Conservation (phyloP, 2,797 vertebrate genomes). For the Nasua narica region DNA sequence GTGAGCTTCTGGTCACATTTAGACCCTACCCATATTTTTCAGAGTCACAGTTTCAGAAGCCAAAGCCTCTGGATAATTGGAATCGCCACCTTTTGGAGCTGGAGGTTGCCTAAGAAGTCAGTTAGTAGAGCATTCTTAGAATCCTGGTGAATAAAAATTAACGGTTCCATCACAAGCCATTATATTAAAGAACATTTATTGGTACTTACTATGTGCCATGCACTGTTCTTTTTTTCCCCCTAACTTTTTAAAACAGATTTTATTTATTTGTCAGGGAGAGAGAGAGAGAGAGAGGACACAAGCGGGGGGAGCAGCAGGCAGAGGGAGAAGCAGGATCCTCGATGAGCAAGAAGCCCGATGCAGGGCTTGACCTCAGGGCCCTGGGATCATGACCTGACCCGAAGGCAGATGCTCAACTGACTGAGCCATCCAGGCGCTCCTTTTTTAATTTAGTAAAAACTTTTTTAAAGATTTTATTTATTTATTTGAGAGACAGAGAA, state of each 20-base stretch:
- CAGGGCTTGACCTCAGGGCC: neutral
- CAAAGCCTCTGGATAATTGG: neutral
- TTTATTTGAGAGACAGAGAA: too few relatives aligned
- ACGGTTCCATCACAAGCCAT: neutral
- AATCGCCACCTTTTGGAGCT: neutral
- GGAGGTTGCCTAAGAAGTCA: neutral
- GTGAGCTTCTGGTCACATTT: slow-evolving; percentile 23
- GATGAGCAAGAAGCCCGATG: neutral
- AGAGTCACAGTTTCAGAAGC: neutral
- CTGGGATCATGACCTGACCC: neutral
- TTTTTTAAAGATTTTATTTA: too few relatives aligned
- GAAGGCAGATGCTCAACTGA: neutral
- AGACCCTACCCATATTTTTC: neutral
- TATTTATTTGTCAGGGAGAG: neutral
- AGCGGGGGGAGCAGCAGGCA: neutral
- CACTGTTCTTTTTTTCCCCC: neutral
- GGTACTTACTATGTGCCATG: neutral
- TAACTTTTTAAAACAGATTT: neutral
- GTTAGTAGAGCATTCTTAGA: neutral
- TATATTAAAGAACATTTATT: neutral
- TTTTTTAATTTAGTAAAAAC: neutral
- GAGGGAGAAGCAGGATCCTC: neutral
- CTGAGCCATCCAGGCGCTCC: neutral
- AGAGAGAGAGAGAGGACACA: neutral
- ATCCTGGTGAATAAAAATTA: neutral